Percentiles rank a stretch among this genome's conserved stretches.
phyloP scores from a whole-genome alignment of 2,888 invertebrate species.

The Clistopyga incitator region DNA sequence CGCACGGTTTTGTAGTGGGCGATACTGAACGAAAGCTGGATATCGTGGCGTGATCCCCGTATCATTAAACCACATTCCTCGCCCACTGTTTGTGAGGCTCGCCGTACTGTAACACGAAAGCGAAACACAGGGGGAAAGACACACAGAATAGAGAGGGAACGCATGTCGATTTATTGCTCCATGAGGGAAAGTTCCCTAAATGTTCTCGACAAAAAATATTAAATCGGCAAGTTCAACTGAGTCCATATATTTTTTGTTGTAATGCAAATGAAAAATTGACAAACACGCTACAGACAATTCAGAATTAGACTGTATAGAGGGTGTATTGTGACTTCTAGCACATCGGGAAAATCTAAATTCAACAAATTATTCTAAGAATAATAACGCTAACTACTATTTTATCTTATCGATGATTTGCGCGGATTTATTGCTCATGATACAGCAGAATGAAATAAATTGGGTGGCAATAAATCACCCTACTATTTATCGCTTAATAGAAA shows the following conservation, averaged over 20 bases:
- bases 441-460: too few relatives aligned
- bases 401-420: too few relatives aligned
- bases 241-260: neutral
- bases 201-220: slow-evolving; percentile 50
- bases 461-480: too few relatives aligned
- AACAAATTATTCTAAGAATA: too few relatives aligned
- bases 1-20: slow-evolving; percentile 5
- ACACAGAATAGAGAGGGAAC: slow-evolving; percentile 6
- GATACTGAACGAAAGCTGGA: slow-evolving; percentile 38
- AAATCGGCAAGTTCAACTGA: slow-evolving; percentile 46
- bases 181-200: slow-evolving; percentile 31
- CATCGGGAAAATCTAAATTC: too few relatives aligned
- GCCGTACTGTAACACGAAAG: slow-evolving; percentile 9
- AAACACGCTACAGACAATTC: too few relatives aligned
- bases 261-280: slow-evolving; percentile 34
- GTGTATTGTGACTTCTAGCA: too few relatives aligned
- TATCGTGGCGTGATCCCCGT: slow-evolving; percentile 53
- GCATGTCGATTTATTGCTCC: slow-evolving; percentile 55
- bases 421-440: too few relatives aligned
- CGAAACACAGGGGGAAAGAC: slow-evolving; percentile 15
- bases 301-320: too few relatives aligned
- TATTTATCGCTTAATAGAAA: slow-evolving; percentile 58
- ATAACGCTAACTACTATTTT: too few relatives aligned
- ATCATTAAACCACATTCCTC: slow-evolving; percentile 51
- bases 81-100: slow-evolving; percentile 27